Evolutionary conservation across 2,797 vertebrate genomes (phyloP).

Genomic region (Pantherophis alleghaniensis): DNA sequence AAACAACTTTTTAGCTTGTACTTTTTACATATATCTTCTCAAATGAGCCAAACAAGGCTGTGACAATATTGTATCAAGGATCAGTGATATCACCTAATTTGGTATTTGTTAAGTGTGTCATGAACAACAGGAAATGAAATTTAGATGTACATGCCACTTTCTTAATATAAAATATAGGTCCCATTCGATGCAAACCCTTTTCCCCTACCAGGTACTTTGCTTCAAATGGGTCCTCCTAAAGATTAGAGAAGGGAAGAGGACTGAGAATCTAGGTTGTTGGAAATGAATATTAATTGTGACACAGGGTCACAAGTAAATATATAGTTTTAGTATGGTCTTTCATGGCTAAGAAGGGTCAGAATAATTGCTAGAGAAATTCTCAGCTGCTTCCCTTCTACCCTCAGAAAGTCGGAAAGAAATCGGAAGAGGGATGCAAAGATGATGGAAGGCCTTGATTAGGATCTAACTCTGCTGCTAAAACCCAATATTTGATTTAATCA

Average conservation of each 20-base stretch:
- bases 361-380: not conserved
- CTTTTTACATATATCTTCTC: not conserved
- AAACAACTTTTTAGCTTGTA: not conserved
- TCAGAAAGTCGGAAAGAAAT: not conserved
- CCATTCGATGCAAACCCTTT: not conserved
- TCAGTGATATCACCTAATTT: not conserved
- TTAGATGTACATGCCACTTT: not conserved
- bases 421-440: too few species aligned
- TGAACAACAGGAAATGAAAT: not conserved
- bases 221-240: not conserved
- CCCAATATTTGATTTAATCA: not conserved
- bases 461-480: not conserved
- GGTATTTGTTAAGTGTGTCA: not conserved
- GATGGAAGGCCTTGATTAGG: not conserved
- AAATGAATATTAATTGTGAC: not conserved
- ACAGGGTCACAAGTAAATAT: not conserved
- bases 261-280: not conserved
- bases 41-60: not conserved
- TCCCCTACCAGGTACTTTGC: not conserved
- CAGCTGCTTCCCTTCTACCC: not conserved
- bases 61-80: not conserved
- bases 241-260: not conserved
- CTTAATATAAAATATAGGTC: not conserved
- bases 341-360: not conserved
- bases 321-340: not conserved